These are phyloP conservation scores for Micronycteris hirsuta DNA, from an alignment of 2,113 vertebrate genomes.

Conservation along the genomic window DNA sequence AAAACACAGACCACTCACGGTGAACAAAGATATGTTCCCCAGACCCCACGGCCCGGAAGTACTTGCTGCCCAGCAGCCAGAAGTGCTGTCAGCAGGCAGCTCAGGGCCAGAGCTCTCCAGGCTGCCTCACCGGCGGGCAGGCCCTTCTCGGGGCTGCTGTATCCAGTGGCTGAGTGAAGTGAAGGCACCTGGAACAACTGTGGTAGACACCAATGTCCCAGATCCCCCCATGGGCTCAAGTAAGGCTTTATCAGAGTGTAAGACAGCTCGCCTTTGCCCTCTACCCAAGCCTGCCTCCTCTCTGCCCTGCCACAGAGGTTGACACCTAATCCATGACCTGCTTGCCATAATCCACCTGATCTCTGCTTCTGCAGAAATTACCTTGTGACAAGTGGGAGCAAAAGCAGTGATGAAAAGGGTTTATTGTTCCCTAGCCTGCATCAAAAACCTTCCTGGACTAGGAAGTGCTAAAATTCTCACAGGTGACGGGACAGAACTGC, in stretches of 20 bases:
- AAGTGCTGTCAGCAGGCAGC: too few species aligned
- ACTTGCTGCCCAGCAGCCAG: not conserved
- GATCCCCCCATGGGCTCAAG: not conserved
- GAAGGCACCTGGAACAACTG: not conserved
- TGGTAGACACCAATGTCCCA: not conserved
- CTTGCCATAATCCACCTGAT: not conserved
- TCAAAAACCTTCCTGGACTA: not conserved
- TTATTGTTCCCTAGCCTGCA: not conserved
- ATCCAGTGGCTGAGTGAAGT: fast-evolving
- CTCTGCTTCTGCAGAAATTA: not conserved
- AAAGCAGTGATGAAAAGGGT: not conserved
- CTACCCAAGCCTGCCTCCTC: not conserved
- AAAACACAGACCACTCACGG: fast-evolving
- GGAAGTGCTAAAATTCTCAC: not conserved
- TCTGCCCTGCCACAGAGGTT: not conserved
- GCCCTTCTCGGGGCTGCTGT: not conserved
- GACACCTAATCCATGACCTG: not conserved
- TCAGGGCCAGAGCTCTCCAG: not conserved
- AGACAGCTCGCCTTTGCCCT: not conserved
- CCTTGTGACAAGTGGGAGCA: not conserved
- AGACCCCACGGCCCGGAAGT: not conserved
- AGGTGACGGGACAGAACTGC: not conserved
- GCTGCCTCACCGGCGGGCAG: not conserved
- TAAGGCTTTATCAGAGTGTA: not conserved
- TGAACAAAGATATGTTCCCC: too few species aligned